These are phyloP conservation scores for Fragum sueziense DNA, from an alignment of 2,888 invertebrate genomes.

Conservation along the genomic window DNA sequence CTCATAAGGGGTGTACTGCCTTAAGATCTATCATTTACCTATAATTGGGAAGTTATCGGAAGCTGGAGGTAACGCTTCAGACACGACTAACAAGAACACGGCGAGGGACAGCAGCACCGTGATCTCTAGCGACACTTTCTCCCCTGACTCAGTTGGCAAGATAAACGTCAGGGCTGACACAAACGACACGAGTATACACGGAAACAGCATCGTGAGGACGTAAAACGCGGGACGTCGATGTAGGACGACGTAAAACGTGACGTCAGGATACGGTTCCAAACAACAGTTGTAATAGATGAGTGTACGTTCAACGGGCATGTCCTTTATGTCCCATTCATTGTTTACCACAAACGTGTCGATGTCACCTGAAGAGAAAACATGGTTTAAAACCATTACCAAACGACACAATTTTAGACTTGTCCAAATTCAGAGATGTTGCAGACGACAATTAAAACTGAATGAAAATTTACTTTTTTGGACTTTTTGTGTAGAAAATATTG, in stretches of 20 bases:
- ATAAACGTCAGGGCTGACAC: slow-evolving; percentile 64
- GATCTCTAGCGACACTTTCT: slow-evolving; percentile 75
- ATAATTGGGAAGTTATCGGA: slow-evolving; percentile 78
- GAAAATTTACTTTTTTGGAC: no score
- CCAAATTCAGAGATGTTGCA: no score
- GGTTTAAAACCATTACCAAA: no score
- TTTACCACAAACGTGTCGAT: slow-evolving; percentile 55
- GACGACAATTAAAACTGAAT: no score
- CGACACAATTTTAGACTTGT: no score
- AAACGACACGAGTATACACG: slow-evolving; percentile 70
- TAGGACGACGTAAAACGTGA: slow-evolving; percentile 60
- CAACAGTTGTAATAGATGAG: slow-evolving; percentile 62
- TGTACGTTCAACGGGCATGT: slow-evolving; percentile 46
- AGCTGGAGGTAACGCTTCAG: slow-evolving; percentile 77
- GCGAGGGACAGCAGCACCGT: slow-evolving; percentile 78
- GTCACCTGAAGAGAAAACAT: slow-evolving; percentile 55
- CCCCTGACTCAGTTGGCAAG: slow-evolving; percentile 65
- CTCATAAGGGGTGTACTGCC: no score
- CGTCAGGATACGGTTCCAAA: slow-evolving; percentile 63
- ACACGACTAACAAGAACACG: slow-evolving; percentile 77
- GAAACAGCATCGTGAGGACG: slow-evolving; percentile 72
- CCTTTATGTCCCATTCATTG: slow-evolving; percentile 56
- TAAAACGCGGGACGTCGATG: slow-evolving; percentile 71
- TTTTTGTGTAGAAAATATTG: no score
- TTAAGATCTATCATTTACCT: no score